A percentile compares a stretch with the other conserved stretches of the same genome.
Conservation (phyloP, 2,888 invertebrate genomes). For the Platypus cylindrus region DNA sequence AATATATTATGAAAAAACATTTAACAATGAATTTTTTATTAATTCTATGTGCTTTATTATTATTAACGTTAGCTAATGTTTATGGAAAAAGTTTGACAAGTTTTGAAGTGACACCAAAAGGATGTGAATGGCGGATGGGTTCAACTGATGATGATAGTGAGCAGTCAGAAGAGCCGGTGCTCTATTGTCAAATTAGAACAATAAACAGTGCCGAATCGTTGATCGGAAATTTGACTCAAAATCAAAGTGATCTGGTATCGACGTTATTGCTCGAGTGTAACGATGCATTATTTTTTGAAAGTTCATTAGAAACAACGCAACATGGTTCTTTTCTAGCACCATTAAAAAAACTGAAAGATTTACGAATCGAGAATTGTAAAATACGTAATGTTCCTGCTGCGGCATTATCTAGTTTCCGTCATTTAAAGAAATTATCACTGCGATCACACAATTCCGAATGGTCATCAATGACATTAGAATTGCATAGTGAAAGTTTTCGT, state of each 20-base stretch:
- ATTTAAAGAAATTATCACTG: conserved; percentile 52
- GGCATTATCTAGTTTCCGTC: conserved; percentile 52
- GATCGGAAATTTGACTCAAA: conserved; percentile 54
- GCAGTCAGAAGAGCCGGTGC: conserved; percentile 40
- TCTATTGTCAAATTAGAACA: conserved; percentile 58
- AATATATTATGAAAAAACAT: too few relatives aligned
- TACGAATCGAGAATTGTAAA: conserved; percentile 65
- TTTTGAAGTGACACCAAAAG: conserved; percentile 53
- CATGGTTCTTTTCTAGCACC: conserved; percentile 43
- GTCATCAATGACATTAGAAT: conserved; percentile 66
- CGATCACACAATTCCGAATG: conserved; percentile 68
- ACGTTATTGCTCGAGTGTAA: conserved; percentile 59
- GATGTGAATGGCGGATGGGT: conserved; percentile 58
- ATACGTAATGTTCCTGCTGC: conserved; percentile 60
- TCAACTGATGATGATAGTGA: conserved; percentile 41
- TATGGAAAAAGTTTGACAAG: conserved; percentile 31
- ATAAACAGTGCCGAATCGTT: conserved; percentile 56
- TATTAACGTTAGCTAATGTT: too few relatives aligned
- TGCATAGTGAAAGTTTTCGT: conserved; percentile 58
- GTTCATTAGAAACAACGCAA: conserved; percentile 42
- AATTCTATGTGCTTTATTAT: conserved; percentile 19
- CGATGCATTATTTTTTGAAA: conserved; percentile 62
- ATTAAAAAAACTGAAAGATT: conserved; percentile 51
- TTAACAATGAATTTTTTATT: conserved; percentile 17
- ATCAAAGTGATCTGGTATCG: conserved; percentile 55